Percentiles rank a stretch among this genome's conserved stretches.
Evolutionary conservation across 2,888 invertebrate species (phyloP).

Genomic region (Ypsolopha scabrella): DNA sequence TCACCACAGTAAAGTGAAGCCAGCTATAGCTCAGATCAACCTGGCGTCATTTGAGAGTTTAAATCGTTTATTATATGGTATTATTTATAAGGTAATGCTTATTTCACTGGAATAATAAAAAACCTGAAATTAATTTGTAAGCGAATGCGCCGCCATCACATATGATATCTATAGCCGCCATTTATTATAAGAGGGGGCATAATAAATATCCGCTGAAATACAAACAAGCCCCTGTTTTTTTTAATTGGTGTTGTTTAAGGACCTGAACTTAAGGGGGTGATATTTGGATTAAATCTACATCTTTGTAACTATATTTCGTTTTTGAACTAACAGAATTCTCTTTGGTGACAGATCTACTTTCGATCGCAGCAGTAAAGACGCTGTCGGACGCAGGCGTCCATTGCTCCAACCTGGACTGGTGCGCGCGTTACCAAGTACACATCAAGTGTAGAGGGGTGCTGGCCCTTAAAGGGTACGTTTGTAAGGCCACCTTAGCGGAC

Average conservation of each 20-base stretch:
- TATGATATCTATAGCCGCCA: too few species aligned
- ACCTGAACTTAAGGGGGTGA: too few species aligned
- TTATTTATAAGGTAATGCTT: too few species aligned
- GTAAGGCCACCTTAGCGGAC: constrained; percentile 46
- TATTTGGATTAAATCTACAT: neutral
- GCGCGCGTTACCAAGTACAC: constrained; percentile 88
- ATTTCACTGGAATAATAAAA: too few species aligned
- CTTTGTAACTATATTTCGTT: neutral
- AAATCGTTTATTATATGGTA: too few species aligned
- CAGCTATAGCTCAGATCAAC: neutral
- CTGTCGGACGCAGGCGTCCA: constrained; percentile 56
- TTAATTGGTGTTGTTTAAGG: too few species aligned
- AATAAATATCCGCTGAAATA: too few species aligned
- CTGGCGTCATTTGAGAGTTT: too few species aligned
- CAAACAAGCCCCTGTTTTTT: too few species aligned
- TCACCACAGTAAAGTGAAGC: neutral
- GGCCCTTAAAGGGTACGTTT: constrained; percentile 89
- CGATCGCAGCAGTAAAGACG: constrained; percentile 65
- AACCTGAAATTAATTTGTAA: too few species aligned
- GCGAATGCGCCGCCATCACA: too few species aligned
- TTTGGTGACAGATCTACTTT: constrained; percentile 44
- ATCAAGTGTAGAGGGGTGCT: constrained; percentile 93
- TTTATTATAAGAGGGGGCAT: too few species aligned
- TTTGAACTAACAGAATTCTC: constrained; percentile 1
- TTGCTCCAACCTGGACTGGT: constrained; percentile 76